These are phyloP conservation scores for Leptinotarsa juncta DNA, from an alignment of 2,888 invertebrate species.

Conservation along the genomic window DNA sequence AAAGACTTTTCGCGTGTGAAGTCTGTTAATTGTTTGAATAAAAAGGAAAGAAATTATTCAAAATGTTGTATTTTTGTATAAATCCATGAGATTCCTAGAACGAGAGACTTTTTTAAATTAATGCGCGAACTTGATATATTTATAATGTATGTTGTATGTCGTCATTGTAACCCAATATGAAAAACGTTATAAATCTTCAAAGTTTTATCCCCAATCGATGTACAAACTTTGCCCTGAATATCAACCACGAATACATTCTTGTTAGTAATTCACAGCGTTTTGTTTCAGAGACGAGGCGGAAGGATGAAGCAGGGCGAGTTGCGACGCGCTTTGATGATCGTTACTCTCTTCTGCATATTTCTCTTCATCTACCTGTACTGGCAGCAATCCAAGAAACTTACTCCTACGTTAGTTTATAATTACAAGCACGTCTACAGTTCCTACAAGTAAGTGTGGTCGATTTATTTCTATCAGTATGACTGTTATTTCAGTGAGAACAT, in stretches of 20 bases:
- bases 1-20: too few species aligned
- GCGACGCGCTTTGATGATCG: conserved; percentile 69
- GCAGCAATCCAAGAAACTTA: conserved; percentile 58
- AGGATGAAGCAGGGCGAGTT: conserved; percentile 69
- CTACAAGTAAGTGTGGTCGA: conserved; percentile 47
- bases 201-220: conserved; percentile 1
- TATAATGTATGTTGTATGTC: neutral
- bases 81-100: too few species aligned
- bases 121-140: too few species aligned
- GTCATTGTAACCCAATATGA: neutral
- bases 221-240: neutral
- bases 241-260: neutral
- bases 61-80: too few species aligned
- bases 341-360: conserved; percentile 67
- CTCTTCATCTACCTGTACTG: conserved; percentile 69
- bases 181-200: neutral
- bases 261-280: conserved; percentile 28
- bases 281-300: conserved; percentile 59
- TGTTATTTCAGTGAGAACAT: neutral
- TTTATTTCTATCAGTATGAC: neutral
- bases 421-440: conserved; percentile 51
- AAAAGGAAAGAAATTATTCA: too few species aligned
- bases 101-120: too few species aligned
- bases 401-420: conserved; percentile 49
- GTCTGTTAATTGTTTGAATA: too few species aligned